Evolutionary conservation across 2,797 vertebrate genomes (phyloP).

Genomic region (Paratrypauchen microcephalus): DNA sequence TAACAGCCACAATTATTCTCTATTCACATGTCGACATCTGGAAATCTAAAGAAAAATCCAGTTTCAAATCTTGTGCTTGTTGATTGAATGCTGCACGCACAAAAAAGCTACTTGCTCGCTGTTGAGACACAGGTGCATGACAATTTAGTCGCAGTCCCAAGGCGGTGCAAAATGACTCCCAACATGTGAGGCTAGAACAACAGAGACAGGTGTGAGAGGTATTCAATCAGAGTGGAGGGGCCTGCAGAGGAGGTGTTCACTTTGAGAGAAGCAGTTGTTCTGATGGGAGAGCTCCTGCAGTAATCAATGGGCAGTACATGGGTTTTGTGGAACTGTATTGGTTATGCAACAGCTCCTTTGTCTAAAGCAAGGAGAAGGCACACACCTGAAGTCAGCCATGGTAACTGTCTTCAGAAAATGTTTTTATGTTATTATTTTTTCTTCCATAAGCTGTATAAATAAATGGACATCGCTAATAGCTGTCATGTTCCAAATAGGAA

Average conservation of each 20-base stretch:
- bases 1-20: background rate
- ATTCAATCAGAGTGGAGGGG: slow-evolving; percentile 25
- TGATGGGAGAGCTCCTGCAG: background rate
- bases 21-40: slow-evolving; percentile 6
- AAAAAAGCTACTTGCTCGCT: background rate
- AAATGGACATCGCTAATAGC: too few relatives aligned
- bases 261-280: slow-evolving; percentile 30
- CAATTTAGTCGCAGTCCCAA: slow-evolving; percentile 11
- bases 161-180: slow-evolving; percentile 9
- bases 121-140: slow-evolving; percentile 23
- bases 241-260: slow-evolving; percentile 15
- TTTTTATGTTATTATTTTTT: too few relatives aligned
- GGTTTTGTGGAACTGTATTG: background rate
- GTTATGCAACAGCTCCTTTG: slow-evolving; percentile 14
- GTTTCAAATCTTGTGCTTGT: slow-evolving; percentile 1
- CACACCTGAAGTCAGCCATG: slow-evolving; percentile 9
- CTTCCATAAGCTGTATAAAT: too few relatives aligned
- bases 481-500: too few relatives aligned
- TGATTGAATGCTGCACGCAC: background rate
- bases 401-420: background rate
- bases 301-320: slow-evolving; percentile 5
- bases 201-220: slow-evolving; percentile 14
- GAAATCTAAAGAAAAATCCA: background rate
- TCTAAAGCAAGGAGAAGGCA: slow-evolving; percentile 10
- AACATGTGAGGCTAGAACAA: slow-evolving; percentile 15